Conservation (phyloP, 1,140 invertebrate genomes). For the Lordiphosa mommai region DNA sequence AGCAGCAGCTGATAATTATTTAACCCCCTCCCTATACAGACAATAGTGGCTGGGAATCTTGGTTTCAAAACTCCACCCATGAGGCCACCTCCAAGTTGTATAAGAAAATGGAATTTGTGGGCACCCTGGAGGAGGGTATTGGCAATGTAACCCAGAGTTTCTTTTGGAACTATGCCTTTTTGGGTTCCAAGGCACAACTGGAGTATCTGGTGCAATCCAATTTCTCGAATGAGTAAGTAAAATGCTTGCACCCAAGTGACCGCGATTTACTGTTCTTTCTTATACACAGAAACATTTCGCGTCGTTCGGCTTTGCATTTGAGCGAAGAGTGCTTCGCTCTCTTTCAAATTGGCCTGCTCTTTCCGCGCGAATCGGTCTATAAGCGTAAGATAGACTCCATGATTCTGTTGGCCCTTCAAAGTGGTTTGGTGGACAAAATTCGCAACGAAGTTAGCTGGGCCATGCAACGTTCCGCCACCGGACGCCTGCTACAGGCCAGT, state of each 20-base stretch:
- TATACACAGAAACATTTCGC: conserved; percentile 77
- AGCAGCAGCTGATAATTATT: background rate
- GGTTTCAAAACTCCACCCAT: conserved; percentile 84
- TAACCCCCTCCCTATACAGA: conserved; percentile 78
- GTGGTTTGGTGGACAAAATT: conserved; percentile 84
- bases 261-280: background rate
- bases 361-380: conserved; percentile 83
- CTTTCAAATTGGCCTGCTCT: conserved; percentile 83
- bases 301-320: conserved; percentile 84
- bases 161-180: conserved; percentile 87
- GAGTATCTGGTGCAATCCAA: conserved; percentile 86
- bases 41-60: conserved; percentile 85
- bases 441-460: conserved; percentile 85
- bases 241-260: too few relatives aligned
- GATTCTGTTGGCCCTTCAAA: conserved; percentile 83
- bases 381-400: conserved; percentile 82
- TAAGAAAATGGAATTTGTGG: conserved; percentile 84
- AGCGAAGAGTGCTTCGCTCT: conserved; percentile 86
- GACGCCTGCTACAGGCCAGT: conserved; percentile 82
- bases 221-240: conserved; percentile 82
- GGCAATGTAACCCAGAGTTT: conserved; percentile 86
- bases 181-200: conserved; percentile 84
- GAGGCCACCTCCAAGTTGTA: conserved; percentile 82
- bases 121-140: conserved; percentile 83
- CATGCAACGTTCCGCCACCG: conserved; percentile 82